Evolutionary conservation across 2,888 invertebrate species (phyloP), one percentile per base, ranked within the genome.

Genomic region (Tanypteryx hageni): DNA sequence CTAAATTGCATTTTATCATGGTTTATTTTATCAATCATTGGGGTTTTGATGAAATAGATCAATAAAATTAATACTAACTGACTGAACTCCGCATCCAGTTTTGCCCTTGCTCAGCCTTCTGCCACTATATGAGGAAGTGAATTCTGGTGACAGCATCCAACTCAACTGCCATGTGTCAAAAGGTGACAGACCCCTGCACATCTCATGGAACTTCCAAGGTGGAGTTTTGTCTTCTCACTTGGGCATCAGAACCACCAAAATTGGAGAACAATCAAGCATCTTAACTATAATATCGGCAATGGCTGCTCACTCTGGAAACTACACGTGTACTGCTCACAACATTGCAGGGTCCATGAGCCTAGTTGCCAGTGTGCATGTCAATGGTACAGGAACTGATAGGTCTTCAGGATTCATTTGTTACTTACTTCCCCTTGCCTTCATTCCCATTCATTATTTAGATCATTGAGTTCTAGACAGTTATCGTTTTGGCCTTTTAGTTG

Each of bases 71-170:
- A 22, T 16, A 76, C 27, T 22, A n/a, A 76, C 76, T 76, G 27
- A 76, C 76, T 22, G 76, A 76, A 22, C 1, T 22, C 22, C 27
- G 76, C 76, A 93, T 93, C 89, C 92, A 94, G 94, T 94, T 83
- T 93, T 93, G 27, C 94, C 94, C 31, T 93, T 93, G 92, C 93
- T 94, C 82, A 93, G 93, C 44, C 93, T 93, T 64, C 93, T 93
- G 76, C 92, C 92, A 14, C 92, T 93, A 92, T 92, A 93, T 16
- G 93, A 93, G 31, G 92, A 94, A 91, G 93, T 94, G 86, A 94
- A 95, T 93, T 97, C 97, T 94, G 98, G 97, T 93, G 97, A 98
- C 95, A 97, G 97, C 93, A 97, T 97, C 94, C 98, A 98, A 95
- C 96, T 96, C 96, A 97, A 96, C 95, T 96, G 97, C 95, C 96